A percentile compares a stretch with the other conserved stretches of the same genome.
These are phyloP conservation scores for Drosophila hawaiiensis DNA, from an alignment of 2,888 invertebrate species.

Conservation along the genomic window DNA sequence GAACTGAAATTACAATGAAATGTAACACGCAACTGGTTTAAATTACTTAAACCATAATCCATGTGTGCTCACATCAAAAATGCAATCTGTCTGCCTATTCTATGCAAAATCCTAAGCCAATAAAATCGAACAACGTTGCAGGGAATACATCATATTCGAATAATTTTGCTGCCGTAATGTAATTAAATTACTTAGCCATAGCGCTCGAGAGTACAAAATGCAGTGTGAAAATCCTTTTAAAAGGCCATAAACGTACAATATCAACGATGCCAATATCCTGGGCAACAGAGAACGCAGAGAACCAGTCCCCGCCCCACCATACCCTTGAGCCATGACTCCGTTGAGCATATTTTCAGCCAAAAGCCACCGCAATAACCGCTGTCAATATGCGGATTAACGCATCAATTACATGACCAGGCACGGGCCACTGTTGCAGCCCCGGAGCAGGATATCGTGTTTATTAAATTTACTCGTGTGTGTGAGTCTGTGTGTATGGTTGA, in stretches of 20 bases:
- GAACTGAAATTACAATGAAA: not conserved
- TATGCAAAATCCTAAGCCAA: conserved; percentile 39
- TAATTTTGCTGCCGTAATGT: conserved; percentile 71
- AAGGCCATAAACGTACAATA: conserved; percentile 51
- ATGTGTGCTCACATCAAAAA: conserved; percentile 9
- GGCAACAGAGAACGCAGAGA: not conserved
- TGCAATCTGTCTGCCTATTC: conserved; percentile 1
- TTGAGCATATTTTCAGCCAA: conserved; percentile 69
- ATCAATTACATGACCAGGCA: conserved; percentile 76
- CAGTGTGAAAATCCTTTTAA: conserved; percentile 74
- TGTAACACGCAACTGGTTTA: not conserved
- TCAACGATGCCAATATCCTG: conserved; percentile 19
- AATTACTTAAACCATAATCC: conserved; percentile 3
- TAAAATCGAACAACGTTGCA: conserved; percentile 44
- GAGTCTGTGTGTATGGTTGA: not conserved
- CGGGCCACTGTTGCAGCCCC: conserved; percentile 11
- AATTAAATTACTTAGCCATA: conserved; percentile 74
- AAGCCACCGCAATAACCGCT: conserved; percentile 81
- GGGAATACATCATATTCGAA: conserved; percentile 70
- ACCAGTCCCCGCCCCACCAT: not conserved
- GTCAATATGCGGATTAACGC: conserved; percentile 83
- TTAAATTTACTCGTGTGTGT: conserved; percentile 37
- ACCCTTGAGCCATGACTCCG: conserved; percentile 28
- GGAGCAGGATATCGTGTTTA: conserved; percentile 45
- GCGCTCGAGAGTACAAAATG: conserved; percentile 43